These are phyloP conservation scores for Drosophila imparisetae DNA, from an alignment of 2,888 invertebrate species.

Conservation along the genomic window DNA sequence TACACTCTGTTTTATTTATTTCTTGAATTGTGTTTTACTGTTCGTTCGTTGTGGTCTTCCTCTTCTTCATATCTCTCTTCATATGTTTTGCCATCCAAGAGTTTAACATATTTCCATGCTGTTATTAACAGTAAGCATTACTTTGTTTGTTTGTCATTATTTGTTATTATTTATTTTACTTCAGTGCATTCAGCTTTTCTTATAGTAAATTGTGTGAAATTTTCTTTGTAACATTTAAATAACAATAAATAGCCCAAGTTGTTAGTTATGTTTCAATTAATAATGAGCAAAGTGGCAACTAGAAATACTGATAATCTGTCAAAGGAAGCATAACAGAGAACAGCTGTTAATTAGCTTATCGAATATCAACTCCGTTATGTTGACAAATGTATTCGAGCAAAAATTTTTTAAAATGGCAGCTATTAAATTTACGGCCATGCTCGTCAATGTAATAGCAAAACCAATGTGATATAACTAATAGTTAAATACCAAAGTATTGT, in stretches of 20 bases:
- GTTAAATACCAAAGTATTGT: neutral
- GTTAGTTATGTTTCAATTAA: neutral
- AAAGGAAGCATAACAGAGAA: neutral
- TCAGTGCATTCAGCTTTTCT: neutral
- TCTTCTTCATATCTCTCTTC: conserved; percentile 27
- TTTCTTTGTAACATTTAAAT: neutral
- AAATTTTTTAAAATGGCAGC: neutral
- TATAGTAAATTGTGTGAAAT: neutral
- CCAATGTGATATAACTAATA: neutral
- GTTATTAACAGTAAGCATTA: conserved; percentile 21
- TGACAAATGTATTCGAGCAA: neutral
- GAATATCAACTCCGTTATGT: neutral
- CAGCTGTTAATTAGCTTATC: neutral
- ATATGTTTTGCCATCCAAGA: conserved; percentile 31
- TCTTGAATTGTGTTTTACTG: conserved; percentile 24
- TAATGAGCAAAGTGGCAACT: neutral
- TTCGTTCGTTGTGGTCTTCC: conserved; percentile 22
- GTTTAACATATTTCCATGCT: conserved; percentile 25
- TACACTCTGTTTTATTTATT: conserved; percentile 24
- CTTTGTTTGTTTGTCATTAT: neutral
- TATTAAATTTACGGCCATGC: neutral
- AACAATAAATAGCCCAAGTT: neutral
- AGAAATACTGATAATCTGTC: neutral
- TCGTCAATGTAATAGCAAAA: neutral
- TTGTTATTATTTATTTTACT: neutral